These are phyloP conservation scores for Ranitomeya imitator DNA, from an alignment of 2,113 vertebrate genomes.

Conservation along the genomic window DNA sequence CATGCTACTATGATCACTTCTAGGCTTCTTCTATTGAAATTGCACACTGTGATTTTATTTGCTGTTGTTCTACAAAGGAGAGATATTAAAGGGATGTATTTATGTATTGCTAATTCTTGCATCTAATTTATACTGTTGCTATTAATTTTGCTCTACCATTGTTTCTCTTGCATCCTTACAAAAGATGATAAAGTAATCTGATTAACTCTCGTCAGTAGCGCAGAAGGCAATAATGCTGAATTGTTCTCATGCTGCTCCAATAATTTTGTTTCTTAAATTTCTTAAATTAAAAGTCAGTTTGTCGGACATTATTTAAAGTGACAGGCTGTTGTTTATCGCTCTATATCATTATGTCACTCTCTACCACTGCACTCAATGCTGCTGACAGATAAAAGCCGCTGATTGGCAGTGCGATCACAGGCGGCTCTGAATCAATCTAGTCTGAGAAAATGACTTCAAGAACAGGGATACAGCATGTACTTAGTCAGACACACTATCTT, in stretches of 20 bases:
- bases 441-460: conserved; percentile 44
- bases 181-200: background rate
- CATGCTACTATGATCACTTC: background rate
- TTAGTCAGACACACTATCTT: background rate
- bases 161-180: background rate
- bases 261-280: background rate
- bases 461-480: conserved; percentile 22
- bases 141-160: background rate
- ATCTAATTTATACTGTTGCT: background rate
- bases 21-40: too few relatives aligned
- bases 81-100: too few relatives aligned
- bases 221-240: background rate
- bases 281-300: too few relatives aligned
- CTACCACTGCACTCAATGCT: conserved; percentile 18
- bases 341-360: conserved; percentile 43
- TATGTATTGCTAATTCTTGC: background rate
- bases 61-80: too few relatives aligned
- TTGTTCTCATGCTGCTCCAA: background rate
- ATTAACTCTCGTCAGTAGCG: background rate
- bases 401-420: conserved; percentile 51
- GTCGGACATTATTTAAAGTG: conserved; percentile 41
- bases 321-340: conserved; percentile 26
- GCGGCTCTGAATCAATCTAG: conserved; percentile 42
- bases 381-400: conserved; percentile 49
- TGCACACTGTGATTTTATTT: too few relatives aligned